These are phyloP conservation scores for Dryobates pubescens DNA, from an alignment of 2,797 vertebrate genomes.

Conservation along the genomic window DNA sequence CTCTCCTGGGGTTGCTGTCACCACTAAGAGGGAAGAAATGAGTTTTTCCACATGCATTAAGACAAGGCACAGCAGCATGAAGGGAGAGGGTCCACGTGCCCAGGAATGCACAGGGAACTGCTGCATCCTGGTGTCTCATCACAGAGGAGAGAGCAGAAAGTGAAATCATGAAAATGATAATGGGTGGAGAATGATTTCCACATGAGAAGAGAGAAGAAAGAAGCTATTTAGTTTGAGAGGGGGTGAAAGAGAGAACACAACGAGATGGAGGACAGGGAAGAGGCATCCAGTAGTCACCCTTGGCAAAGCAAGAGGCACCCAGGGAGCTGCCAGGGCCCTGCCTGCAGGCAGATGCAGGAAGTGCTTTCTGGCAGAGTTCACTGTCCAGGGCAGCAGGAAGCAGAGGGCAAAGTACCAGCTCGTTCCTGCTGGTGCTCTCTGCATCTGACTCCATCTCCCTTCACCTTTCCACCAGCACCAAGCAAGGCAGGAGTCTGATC, in stretches of 20 bases:
- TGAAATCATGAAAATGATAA: conserved; percentile 54
- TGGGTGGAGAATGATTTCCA: conserved; percentile 51
- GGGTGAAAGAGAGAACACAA: background rate
- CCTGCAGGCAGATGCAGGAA: background rate
- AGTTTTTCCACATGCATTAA: conserved; percentile 68
- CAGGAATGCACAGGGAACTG: background rate
- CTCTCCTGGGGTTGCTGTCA: background rate
- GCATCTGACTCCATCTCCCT: background rate
- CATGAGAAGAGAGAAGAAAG: conserved; percentile 65
- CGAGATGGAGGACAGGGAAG: background rate
- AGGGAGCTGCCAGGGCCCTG: background rate
- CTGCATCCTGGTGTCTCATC: background rate
- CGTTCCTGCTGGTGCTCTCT: background rate
- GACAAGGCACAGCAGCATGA: background rate
- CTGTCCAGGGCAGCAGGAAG: background rate
- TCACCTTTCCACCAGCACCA: background rate
- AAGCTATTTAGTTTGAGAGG: conserved; percentile 53
- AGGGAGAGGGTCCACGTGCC: background rate
- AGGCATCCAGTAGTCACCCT: background rate
- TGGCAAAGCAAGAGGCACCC: background rate
- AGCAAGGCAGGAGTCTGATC: background rate
- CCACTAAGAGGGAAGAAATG: conserved; percentile 30
- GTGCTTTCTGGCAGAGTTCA: background rate
- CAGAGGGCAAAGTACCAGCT: background rate
- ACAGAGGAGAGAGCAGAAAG: conserved; percentile 17